Conservation (phyloP, 2,888 invertebrate species). For the Noctua janthina region DNA sequence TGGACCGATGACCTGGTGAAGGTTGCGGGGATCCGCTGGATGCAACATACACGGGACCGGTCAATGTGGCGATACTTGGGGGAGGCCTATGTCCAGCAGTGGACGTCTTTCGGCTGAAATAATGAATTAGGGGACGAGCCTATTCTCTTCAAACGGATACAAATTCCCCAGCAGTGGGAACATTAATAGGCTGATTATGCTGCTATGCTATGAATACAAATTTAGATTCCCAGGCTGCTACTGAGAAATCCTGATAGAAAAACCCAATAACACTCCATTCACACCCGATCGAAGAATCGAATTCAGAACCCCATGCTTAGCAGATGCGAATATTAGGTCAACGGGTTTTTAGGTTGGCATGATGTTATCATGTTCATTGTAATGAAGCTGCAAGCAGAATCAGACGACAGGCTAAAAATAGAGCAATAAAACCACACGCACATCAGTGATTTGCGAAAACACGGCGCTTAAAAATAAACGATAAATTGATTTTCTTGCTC, state of each 20-base stretch:
- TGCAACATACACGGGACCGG: too few species aligned
- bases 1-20: too few species aligned
- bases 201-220: too few species aligned
- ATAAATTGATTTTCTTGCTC: background rate
- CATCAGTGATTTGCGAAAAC: background rate
- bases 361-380: background rate
- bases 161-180: too few species aligned
- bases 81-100: too few species aligned
- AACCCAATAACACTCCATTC: background rate
- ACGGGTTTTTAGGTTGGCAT: background rate
- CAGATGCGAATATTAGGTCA: background rate
- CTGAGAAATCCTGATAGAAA: background rate
- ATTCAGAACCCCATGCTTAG: background rate
- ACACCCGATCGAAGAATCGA: background rate
- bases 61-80: too few species aligned
- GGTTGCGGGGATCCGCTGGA: too few species aligned
- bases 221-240: background rate
- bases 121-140: background rate
- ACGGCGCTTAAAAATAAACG: slow-evolving; percentile 1
- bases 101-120: too few species aligned
- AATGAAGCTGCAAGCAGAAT: background rate
- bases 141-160: too few species aligned
- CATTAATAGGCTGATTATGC: too few species aligned
- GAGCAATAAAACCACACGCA: background rate
- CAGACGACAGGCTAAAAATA: background rate